Evolutionary conservation across 2,113 vertebrate genomes (phyloP).

Genomic region (Sarotherodon lohbergeri): DNA sequence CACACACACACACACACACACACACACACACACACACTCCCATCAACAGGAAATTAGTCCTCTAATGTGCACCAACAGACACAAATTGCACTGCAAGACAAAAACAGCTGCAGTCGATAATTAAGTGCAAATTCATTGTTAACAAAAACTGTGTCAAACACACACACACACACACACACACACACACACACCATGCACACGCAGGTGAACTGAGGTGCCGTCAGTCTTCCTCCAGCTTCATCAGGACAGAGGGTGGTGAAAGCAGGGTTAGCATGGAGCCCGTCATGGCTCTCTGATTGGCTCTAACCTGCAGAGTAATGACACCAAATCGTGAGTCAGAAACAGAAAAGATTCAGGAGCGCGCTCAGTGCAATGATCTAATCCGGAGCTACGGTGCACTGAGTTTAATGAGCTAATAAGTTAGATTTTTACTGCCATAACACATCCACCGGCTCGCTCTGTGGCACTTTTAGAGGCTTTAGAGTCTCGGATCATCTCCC

Average conservation of each 20-base stretch:
- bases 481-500: neutral
- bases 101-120: neutral
- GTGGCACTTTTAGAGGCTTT: neutral
- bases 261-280: neutral
- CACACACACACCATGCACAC: neutral
- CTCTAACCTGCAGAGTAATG: neutral
- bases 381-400: neutral
- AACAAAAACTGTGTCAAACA: neutral
- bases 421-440: neutral
- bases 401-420: neutral
- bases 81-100: neutral
- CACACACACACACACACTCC: neutral
- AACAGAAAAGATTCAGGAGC: neutral
- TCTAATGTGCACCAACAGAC: neutral
- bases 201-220: neutral
- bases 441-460: accelerated
- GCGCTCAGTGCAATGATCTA: neutral
- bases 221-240: neutral
- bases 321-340: neutral
- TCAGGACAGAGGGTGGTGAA: neutral
- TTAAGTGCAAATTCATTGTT: constrained; percentile 34
- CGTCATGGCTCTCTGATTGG: neutral
- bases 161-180: neutral
- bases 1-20: neutral
- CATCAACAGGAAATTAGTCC: neutral